Evolutionary conservation across 2,888 invertebrate species (phyloP).

Genomic region (Quadriops clusia): DNA sequence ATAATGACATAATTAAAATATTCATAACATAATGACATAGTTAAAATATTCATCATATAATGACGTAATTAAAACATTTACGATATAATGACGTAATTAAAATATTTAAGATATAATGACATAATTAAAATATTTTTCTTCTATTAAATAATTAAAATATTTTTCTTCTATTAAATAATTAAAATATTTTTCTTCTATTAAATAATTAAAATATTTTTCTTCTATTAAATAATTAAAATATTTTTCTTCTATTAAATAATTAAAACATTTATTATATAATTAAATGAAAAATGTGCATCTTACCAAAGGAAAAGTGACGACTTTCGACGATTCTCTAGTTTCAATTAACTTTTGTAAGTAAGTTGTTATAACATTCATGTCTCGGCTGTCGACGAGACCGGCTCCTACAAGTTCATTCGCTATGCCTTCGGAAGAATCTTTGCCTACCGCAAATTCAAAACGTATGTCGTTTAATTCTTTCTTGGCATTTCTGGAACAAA

Average conservation of each 20-base stretch:
- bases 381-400: constrained; percentile 83
- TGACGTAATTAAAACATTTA: not conserved
- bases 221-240: too few relatives aligned
- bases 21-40: not conserved
- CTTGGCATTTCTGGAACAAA: constrained; percentile 67
- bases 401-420: constrained; percentile 90
- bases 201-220: too few relatives aligned
- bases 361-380: constrained; percentile 82
- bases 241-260: too few relatives aligned
- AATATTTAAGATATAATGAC: not conserved
- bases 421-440: constrained; percentile 85
- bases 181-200: too few relatives aligned
- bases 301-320: constrained; percentile 82
- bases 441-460: constrained; percentile 88
- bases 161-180: too few relatives aligned
- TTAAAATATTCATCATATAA: constrained; percentile 1
- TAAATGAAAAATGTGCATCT: too few relatives aligned
- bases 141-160: not conserved
- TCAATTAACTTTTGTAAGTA: constrained; percentile 88
- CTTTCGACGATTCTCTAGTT: constrained; percentile 50
- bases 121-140: not conserved
- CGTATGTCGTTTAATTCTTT: constrained; percentile 94
- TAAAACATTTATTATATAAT: too few relatives aligned
- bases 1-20: not conserved
- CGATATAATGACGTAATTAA: not conserved